Percentiles rank a stretch among this genome's conserved stretches.
Conservation (phyloP, 2,888 invertebrate species). For the Cheilosia impressa region DNA sequence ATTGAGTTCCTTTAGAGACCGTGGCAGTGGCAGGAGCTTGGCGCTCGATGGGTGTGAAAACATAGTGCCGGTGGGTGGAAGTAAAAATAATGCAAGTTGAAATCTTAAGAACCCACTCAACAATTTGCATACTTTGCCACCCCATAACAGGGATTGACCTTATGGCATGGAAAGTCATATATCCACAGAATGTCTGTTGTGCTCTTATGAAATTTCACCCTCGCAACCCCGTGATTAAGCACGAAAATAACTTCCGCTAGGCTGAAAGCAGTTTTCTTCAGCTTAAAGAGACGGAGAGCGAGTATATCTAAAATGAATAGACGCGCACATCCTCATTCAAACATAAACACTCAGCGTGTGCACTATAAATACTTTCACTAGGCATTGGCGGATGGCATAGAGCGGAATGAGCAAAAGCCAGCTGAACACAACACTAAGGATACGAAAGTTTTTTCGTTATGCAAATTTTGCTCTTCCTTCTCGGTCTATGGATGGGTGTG, state of each 20-base stretch:
- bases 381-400: slow-evolving; percentile 10
- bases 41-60: slow-evolving; percentile 5
- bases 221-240: slow-evolving; percentile 67
- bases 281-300: slow-evolving; percentile 15
- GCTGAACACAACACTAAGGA: slow-evolving; percentile 25
- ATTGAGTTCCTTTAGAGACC: slow-evolving; percentile 56
- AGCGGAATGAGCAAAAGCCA: not conserved
- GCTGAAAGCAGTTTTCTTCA: slow-evolving; percentile 69
- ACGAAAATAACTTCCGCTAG: slow-evolving; percentile 76
- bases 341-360: slow-evolving; percentile 68
- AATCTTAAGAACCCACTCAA: slow-evolving; percentile 74
- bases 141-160: slow-evolving; percentile 69
- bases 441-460: slow-evolving; percentile 55
- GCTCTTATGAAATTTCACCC: slow-evolving; percentile 31
- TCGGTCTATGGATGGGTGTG: not conserved
- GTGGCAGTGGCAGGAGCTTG: not conserved
- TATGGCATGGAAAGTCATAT: slow-evolving; percentile 55
- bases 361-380: slow-evolving; percentile 68
- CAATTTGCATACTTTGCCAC: slow-evolving; percentile 74
- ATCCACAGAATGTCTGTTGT: slow-evolving; percentile 4
- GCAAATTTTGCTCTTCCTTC: slow-evolving; percentile 55
- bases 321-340: slow-evolving; percentile 51
- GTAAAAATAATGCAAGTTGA: slow-evolving; percentile 69
- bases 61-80: slow-evolving; percentile 35
- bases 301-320: not conserved